Evolutionary conservation across 2,797 vertebrate genomes (phyloP), one percentile per base, ranked within the genome.

Genomic region (Pseudomugil tenellus): DNA sequence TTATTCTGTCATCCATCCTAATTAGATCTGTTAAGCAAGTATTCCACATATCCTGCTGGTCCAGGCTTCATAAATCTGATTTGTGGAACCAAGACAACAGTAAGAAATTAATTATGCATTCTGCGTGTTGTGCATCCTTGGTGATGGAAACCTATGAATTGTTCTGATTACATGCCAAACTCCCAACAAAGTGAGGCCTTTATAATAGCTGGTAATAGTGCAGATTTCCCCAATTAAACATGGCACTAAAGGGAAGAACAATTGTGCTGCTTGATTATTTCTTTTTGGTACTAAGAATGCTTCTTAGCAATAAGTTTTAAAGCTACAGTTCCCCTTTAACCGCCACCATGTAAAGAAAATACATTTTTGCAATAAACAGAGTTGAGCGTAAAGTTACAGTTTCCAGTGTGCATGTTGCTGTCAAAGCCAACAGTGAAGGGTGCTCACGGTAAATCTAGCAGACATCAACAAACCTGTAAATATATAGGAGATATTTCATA

Each of bases 1-100:
- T 34, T 17, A 2, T 29, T 11, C 17, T 54, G 26, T 34, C 21
- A 54, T 35, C 16, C 46, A 25, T 53, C 54, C 53, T 34, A 49
- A 34, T 32, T 25, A 58, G 26, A 56, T 70, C 41, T 60, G 9
- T 53, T 53, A 29, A 62, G 51, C 53, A 63, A 46, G 72, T 41
- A 21, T 14, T 59, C 21, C 29, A 57, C 61, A 70, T 46, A 54
- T 37, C 35, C 62, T 35, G n/a, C 63, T 54, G 53, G 19, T 10
- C 41, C 29, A 62, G 8, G 23, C 29, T 57, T 60, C 6, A 23
- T 64, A 16, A 49, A 49, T 49, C 64, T 21, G 41, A 60, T 76
- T 19, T 69, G 51, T 21, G 14, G 31, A 35, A 37, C 14, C 16
- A 58, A 70, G 17, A 54, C 62, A 49, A 28, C 63, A 55, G 35